Base-by-base conservation (phyloP, 2,797 vertebrate species). In the Gymnopithys bicolor region DNA sequence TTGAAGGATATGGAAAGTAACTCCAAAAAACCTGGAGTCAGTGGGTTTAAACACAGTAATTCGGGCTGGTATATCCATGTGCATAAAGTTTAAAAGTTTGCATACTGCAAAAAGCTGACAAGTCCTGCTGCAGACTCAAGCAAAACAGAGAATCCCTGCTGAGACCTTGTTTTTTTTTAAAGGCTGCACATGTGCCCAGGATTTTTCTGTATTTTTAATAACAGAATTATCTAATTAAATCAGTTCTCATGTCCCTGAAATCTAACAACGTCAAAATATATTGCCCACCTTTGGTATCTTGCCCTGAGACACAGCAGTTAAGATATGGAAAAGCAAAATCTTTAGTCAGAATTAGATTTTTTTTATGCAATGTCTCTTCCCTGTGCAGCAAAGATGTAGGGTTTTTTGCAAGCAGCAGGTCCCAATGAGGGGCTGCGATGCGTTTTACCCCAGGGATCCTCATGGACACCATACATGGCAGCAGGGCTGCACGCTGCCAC, bases 181-280 rank as follows among this genome's bases (percentile, higher is more conserved):
- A 86, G 46, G 69, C 58, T 86, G 62, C n/a, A 24, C 17, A 12
- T 46, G 81, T 64, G 12, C 33, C 46, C 58, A 81, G 55, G 66
- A 81, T 33, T 23, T 71, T 91, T 81, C 56, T 52, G 32, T 80
- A n/a, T 33, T 73, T 89, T 95, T 56, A 52, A 13, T 68, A 83
- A 80, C 69, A 74, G 45, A 22, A 85, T 83, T 85, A 49, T 59
- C 76, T 88, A 87, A 87, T 83, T 52, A 84, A 97, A 69, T 56
- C 19, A 80, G 9, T 87, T 87, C 45, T 95, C 37, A 15, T 45
- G 52, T 94, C 49, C 30, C 67, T 92, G 60, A 79, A 90, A 80
- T 82, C n/a, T 67, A 70, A 64, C 52, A 41, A 63, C 33, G 48
- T 90, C 80, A 84, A 87, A 69, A 73, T 49, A 79, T 15, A 4